These are phyloP conservation scores for Pterophyllum scalare DNA, from an alignment of 2,113 vertebrate species.

Conservation along the genomic window DNA sequence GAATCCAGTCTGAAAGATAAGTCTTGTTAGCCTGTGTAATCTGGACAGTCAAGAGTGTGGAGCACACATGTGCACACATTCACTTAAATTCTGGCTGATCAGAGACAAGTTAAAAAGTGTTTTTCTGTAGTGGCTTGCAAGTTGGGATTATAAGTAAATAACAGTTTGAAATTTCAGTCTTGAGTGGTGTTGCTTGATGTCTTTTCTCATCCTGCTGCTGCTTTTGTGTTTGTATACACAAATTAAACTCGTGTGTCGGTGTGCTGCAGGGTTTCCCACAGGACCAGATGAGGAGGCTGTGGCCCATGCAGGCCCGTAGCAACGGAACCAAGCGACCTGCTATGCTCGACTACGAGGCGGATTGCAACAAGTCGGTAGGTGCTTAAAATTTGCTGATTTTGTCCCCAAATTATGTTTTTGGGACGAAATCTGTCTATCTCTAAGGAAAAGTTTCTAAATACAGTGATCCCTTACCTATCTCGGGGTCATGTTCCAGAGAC, in stretches of 20 bases:
- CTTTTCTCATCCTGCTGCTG: background rate
- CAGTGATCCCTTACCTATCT: no score
- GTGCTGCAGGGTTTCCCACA: constrained; percentile 93
- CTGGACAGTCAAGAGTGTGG: background rate
- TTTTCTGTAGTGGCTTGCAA: no score
- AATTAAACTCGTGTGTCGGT: background rate
- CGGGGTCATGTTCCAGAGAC: no score
- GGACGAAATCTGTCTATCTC: no score
- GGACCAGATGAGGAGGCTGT: constrained; percentile 98
- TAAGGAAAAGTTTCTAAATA: background rate
- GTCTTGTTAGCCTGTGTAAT: constrained; percentile 5
- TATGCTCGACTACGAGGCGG: constrained; percentile 98
- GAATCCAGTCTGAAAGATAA: background rate
- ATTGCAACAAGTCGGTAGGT: constrained; percentile 96
- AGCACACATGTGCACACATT: background rate
- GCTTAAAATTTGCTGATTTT: background rate
- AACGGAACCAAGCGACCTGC: constrained; percentile 98
- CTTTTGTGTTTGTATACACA: background rate
- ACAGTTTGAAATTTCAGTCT: background rate
- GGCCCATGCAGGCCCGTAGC: constrained; percentile 99
- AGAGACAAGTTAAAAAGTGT: background rate
- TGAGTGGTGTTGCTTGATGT: background rate
- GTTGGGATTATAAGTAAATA: background rate
- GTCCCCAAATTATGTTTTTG: background rate
- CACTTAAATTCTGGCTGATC: background rate